These are phyloP conservation scores for Corbicula japonica DNA, from an alignment of 2,888 invertebrate genomes.

Conservation along the genomic window DNA sequence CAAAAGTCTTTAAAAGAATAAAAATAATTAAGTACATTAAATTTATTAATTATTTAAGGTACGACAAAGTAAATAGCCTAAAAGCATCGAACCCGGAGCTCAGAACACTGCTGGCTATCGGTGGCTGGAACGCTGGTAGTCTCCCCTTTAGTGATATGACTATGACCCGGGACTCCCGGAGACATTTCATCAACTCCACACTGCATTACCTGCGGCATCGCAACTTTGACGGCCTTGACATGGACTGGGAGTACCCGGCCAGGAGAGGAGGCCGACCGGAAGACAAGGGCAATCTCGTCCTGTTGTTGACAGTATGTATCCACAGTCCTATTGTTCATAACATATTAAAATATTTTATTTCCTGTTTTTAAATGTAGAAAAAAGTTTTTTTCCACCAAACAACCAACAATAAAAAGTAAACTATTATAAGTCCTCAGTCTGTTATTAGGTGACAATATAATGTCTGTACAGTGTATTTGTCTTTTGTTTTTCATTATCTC, in stretches of 20 bases:
- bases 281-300: constrained; percentile 65
- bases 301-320: constrained; percentile 51
- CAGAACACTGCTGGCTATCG: constrained; percentile 75
- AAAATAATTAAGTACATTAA: not conserved
- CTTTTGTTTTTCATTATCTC: no score
- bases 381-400: not conserved
- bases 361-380: not conserved
- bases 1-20: no score
- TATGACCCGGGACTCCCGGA: constrained; percentile 53
- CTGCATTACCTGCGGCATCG: constrained; percentile 68
- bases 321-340: not conserved
- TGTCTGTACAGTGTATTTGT: no score
- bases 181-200: constrained; percentile 68
- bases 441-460: no score
- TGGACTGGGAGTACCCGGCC: constrained; percentile 81
- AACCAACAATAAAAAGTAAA: no score
- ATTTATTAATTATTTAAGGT: constrained; percentile 57
- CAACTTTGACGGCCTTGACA: constrained; percentile 76
- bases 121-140: constrained; percentile 78
- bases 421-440: no score
- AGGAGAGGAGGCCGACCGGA: constrained; percentile 73
- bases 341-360: constrained; percentile 8
- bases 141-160: constrained; percentile 73
- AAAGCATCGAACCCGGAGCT: constrained; percentile 71
- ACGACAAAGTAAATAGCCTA: constrained; percentile 69